phyloP scores from a whole-genome alignment of 2,888 invertebrate genomes.

The Aquatica leii region DNA sequence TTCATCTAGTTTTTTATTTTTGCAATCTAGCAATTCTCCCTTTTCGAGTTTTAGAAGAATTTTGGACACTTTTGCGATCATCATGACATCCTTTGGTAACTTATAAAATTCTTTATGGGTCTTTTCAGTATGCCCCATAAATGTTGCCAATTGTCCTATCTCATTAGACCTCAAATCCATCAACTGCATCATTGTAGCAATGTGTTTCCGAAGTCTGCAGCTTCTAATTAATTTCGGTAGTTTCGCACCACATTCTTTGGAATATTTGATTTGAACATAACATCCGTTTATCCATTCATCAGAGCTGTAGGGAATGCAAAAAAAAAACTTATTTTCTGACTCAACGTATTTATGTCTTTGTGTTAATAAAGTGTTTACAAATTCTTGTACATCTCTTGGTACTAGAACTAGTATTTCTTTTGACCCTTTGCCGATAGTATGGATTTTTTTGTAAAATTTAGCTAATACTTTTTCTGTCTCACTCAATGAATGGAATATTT shows the following conservation, averaged over 20 bases:
- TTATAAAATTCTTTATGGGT: constrained; percentile 24
- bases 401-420: constrained; percentile 21
- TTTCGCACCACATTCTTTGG: constrained; percentile 16
- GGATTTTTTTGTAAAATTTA: constrained; percentile 23
- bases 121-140: constrained; percentile 23
- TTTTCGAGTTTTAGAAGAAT: constrained; percentile 31
- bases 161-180: constrained; percentile 14
- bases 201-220: constrained; percentile 41
- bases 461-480: constrained; percentile 20
- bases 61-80: constrained; percentile 26
- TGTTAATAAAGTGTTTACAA: constrained; percentile 13
- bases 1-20: constrained; percentile 27
- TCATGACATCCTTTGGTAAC: constrained; percentile 25
- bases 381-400: constrained; percentile 15
- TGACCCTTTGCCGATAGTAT: constrained; percentile 20
- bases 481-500: constrained; percentile 12
- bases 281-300: constrained; percentile 20
- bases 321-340: constrained; percentile 15
- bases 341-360: constrained; percentile 17
- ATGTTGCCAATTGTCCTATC: constrained; percentile 15
- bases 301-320: constrained; percentile 9
- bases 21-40: constrained; percentile 24
- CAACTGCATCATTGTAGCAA: constrained; percentile 17
- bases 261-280: constrained; percentile 14
- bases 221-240: constrained; percentile 11